A percentile compares a stretch with the other conserved stretches of the same genome.
Conservation (phyloP, 1,140 invertebrate species). For the Ostrea denselamellosa region DNA sequence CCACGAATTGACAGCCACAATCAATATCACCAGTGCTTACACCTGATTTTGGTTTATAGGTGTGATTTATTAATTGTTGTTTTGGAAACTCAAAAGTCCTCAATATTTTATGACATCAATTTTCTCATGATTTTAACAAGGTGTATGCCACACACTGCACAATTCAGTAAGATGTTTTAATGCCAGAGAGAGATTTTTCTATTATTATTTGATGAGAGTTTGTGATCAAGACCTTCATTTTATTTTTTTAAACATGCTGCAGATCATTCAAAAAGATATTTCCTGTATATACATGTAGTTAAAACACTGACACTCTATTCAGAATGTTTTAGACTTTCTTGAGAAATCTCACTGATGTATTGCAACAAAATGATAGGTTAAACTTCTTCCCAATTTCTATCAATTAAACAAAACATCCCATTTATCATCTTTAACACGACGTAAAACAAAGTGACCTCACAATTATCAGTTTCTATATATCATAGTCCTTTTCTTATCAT, state of each 20-base stretch:
- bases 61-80: neutral
- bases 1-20: neutral
- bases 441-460: no score
- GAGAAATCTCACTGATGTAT: neutral
- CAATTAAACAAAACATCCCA: no score
- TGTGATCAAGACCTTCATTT: neutral
- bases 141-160: neutral
- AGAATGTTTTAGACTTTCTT: neutral
- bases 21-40: neutral
- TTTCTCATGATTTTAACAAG: neutral
- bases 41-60: neutral
- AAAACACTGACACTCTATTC: neutral
- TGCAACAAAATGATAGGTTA: neutral
- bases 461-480: no score
- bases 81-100: neutral
- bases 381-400: no score
- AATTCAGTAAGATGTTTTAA: neutral
- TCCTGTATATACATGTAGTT: neutral
- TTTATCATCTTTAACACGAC: no score
- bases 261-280: neutral
- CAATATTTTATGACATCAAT: constrained; percentile 15
- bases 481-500: no score
- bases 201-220: neutral
- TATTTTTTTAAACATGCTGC: neutral
- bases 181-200: neutral